These are phyloP conservation scores for Venusia cambrica DNA, from an alignment of 2,888 invertebrate species.

Conservation along the genomic window DNA sequence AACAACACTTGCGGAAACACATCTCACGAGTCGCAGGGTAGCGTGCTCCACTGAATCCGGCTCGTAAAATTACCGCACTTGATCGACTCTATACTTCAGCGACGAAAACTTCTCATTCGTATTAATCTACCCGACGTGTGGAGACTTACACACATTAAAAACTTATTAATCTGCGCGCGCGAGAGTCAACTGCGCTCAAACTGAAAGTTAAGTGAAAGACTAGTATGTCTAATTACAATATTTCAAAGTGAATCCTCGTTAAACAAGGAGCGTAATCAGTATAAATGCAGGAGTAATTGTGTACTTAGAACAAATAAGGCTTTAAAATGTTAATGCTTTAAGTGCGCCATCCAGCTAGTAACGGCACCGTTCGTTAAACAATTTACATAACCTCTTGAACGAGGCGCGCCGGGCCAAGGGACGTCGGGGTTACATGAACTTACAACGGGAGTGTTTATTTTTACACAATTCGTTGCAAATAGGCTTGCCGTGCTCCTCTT, in stretches of 20 bases:
- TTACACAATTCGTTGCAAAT: conserved; percentile 29
- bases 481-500: conserved; percentile 26
- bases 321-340: conserved; percentile 69
- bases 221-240: conserved; percentile 53
- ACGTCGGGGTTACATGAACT: conserved; percentile 23
- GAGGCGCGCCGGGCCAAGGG: conserved; percentile 24
- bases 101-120: conserved; percentile 18
- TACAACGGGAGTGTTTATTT: conserved; percentile 32
- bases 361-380: conserved; percentile 63
- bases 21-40: conserved; percentile 19
- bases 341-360: conserved; percentile 60
- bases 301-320: conserved; percentile 66
- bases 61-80: conserved; percentile 24
- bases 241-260: conserved; percentile 42
- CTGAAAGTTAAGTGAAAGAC: conserved; percentile 17
- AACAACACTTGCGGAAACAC: conserved; percentile 43
- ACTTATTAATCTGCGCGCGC: conserved; percentile 13
- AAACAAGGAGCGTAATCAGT: conserved; percentile 51
- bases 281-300: conserved; percentile 69
- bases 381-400: conserved; percentile 64
- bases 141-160: conserved; percentile 16
- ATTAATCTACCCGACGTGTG: conserved; percentile 22
- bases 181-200: conserved; percentile 11
- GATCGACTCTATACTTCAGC: conserved; percentile 20
- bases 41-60: conserved; percentile 24